Percentiles rank a stretch among this genome's conserved stretches.
Evolutionary conservation across 2,888 invertebrate genomes (phyloP).

Genomic region (Coleophora deauratella): DNA sequence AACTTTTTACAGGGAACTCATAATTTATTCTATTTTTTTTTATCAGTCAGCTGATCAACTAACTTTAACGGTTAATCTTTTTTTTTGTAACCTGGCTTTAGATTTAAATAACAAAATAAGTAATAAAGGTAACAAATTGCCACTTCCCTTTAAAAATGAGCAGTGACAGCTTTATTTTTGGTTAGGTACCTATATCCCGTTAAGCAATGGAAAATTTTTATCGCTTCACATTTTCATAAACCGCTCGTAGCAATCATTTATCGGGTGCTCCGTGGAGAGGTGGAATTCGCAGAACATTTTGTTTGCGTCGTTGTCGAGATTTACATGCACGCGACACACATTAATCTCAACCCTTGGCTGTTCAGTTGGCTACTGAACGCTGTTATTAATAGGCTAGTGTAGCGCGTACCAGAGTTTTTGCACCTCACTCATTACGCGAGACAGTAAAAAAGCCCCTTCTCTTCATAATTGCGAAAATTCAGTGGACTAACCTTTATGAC

Average conservation of each 20-base stretch:
- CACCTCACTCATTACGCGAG: constrained; percentile 36
- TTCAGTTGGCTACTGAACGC: no score
- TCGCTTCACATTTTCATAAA: constrained; percentile 51
- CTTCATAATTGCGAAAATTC: constrained; percentile 41
- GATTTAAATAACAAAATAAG: no score
- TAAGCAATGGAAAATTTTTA: constrained; percentile 38
- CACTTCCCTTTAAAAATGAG: no score
- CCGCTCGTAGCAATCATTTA: constrained; percentile 53
- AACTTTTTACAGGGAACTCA: no score
- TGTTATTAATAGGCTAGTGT: constrained; percentile 17
- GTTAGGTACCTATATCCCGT: constrained; percentile 19
- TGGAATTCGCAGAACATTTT: constrained; percentile 53
- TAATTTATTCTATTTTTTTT: no score
- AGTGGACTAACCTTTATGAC: constrained; percentile 33
- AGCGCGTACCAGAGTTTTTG: constrained; percentile 27
- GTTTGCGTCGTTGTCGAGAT: constrained; percentile 45
- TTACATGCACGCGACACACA: constrained; percentile 43
- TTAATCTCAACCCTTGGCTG: constrained; percentile 32
- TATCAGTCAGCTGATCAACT: no score
- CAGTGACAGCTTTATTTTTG: constrained; percentile 2
- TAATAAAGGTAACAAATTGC: no score
- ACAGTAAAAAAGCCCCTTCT: constrained; percentile 35
- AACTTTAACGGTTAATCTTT: no score
- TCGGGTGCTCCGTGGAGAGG: constrained; percentile 48
- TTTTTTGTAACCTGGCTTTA: no score